Percentiles rank a stretch among this genome's conserved stretches.
These are phyloP conservation scores for Harmothoe impar DNA, from an alignment of 2,888 invertebrate genomes.

Conservation along the genomic window DNA sequence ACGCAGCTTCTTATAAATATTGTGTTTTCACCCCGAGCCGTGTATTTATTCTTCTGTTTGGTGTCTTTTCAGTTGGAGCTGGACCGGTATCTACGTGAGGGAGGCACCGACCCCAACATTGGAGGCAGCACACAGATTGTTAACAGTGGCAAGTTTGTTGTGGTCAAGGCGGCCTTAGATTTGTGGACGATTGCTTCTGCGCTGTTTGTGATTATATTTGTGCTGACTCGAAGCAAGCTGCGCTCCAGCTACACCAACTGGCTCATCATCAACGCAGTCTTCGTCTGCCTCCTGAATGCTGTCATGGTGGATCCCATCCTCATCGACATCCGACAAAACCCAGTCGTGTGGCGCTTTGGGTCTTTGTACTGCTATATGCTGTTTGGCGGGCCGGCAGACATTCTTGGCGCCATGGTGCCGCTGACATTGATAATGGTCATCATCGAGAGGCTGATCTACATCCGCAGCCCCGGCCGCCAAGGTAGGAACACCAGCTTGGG, in stretches of 20 bases:
- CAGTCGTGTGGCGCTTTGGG: conserved; percentile 32
- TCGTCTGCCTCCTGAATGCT: conserved; percentile 52
- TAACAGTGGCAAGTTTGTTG: not conserved
- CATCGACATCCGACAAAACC: conserved; percentile 52
- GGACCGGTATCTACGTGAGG: conserved; percentile 37
- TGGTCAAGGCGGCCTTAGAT: conserved; percentile 28
- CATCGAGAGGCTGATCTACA: conserved; percentile 43
- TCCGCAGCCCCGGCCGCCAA: conserved; percentile 17
- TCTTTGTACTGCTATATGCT: conserved; percentile 55
- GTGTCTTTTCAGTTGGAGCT: conserved; percentile 43
- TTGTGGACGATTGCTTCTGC: conserved; percentile 33
- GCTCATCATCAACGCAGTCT: conserved; percentile 41
- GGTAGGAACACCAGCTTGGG: conserved; percentile 26
- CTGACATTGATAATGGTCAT: conserved; percentile 49
- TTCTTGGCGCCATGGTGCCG: conserved; percentile 52
- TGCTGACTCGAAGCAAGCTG: not conserved
- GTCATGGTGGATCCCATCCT: conserved; percentile 39
- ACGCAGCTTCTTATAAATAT: not conserved
- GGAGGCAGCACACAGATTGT: not conserved
- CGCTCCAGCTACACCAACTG: conserved; percentile 48
- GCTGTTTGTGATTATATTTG: conserved; percentile 1
- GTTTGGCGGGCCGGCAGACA: conserved; percentile 43
- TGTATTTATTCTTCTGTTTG: conserved; percentile 16
- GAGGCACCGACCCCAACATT: conserved; percentile 22
- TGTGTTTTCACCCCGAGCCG: not conserved